A percentile compares a stretch with the other conserved stretches of the same genome.
Evolutionary conservation across 1,140 invertebrate genomes (phyloP).

Genomic region (Sarcophaga bullata): DNA sequence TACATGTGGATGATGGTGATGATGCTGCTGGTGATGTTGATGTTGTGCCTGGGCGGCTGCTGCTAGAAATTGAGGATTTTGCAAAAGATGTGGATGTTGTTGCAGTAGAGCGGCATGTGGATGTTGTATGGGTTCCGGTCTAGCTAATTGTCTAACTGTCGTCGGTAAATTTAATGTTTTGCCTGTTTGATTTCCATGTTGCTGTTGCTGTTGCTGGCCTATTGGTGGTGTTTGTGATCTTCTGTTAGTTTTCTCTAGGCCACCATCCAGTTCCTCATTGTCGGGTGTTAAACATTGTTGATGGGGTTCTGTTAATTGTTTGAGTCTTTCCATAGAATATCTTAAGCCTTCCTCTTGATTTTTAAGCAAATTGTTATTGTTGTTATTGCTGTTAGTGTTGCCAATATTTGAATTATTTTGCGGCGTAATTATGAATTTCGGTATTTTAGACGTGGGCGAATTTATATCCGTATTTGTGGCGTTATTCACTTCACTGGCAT

Average conservation of each 20-base stretch:
- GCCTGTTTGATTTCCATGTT: slow-evolving; percentile 50
- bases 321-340: slow-evolving; percentile 61
- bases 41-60: slow-evolving; percentile 59
- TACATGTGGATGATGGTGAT: slow-evolving; percentile 48
- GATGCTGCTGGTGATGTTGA: slow-evolving; percentile 53
- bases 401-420: slow-evolving; percentile 5
- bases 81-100: slow-evolving; percentile 60
- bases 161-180: slow-evolving; percentile 54
- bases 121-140: slow-evolving; percentile 61
- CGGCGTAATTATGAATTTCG: slow-evolving; percentile 58
- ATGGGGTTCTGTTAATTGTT: slow-evolving; percentile 61
- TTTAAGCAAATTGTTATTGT: slow-evolving; percentile 33
- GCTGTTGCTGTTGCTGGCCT: slow-evolving; percentile 45
- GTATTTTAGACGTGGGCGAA: slow-evolving; percentile 52
- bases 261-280: slow-evolving; percentile 45
- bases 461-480: slow-evolving; percentile 25
- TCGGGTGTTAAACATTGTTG: slow-evolving; percentile 53
- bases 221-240: slow-evolving; percentile 48
- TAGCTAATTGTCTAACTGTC: slow-evolving; percentile 53
- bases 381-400: slow-evolving; percentile 27
- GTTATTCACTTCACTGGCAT: slow-evolving; percentile 31
- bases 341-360: slow-evolving; percentile 56
- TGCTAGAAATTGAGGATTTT: slow-evolving; percentile 61
- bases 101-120: slow-evolving; percentile 61
- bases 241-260: slow-evolving; percentile 51